Evolutionary conservation across 2,113 vertebrate genomes (phyloP), one percentile per base, ranked within the genome.

Genomic region (Xyrauchen texanus): DNA sequence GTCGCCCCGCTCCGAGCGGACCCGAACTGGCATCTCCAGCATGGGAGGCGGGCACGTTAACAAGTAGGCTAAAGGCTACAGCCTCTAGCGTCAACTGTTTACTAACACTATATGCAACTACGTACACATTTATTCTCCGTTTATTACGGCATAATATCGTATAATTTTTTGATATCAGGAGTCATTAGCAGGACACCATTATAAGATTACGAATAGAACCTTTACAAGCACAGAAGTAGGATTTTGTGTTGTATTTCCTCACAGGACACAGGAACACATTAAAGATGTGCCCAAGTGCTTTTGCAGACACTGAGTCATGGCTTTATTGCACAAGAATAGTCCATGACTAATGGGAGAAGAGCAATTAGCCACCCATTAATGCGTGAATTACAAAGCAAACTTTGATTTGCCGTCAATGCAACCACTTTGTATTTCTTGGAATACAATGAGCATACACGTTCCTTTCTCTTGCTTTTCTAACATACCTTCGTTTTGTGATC

Each of bases 321-420:
- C 8, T 85, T 91, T 89, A 91, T 90, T 91, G 82, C 82, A 84
- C 73, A 85, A 85, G 88, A 92, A 90, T 85, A 83, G 86, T 83
- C 78, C 67, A 74, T 88, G 88, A 91, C 84, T 91, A 88, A 88
- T 79, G 83, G 83, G 81, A 80, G 87, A 89, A 85, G 80, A 76
- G 80, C 86, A 89, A 88, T 90, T 88, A 89, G 80, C 78, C 57
- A 47, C 82, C 74, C 67, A 77, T 88, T 82, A 80, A 72, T 88
- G 87, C 79, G 76, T 85, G 83, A 80, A 80, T 73, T 72, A 68
- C 85, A 88, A 86, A 83, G 42, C 10, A 12, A 70, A 81, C 80
- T 82, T 70, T 53, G 78, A 86, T 85, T 87, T 58, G 80, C 79
- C 73, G 67, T 81, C 76, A 68, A 72, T 60, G n/a, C 78, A 49